These are phyloP conservation scores for Spinus pinus DNA, from an alignment of 2,797 vertebrate genomes.

Conservation along the genomic window DNA sequence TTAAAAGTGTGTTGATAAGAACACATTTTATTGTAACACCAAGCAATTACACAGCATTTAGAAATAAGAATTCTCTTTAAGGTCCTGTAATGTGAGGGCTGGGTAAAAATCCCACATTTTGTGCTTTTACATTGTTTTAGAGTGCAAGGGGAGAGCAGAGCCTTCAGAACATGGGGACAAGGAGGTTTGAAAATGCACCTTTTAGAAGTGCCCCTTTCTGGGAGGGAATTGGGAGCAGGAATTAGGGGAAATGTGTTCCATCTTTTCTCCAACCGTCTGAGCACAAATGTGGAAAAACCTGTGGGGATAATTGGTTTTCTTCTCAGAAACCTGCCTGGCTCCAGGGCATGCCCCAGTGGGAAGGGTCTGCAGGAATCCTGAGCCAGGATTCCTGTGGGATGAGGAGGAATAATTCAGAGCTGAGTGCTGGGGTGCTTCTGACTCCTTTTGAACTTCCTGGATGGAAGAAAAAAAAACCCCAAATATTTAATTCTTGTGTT, in stretches of 20 bases:
- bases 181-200: neutral
- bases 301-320: neutral
- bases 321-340: neutral
- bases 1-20: neutral
- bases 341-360: neutral
- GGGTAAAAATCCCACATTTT: neutral
- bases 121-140: neutral
- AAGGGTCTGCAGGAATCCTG: neutral
- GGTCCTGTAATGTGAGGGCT: neutral
- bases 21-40: neutral
- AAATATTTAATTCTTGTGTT: neutral
- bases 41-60: neutral
- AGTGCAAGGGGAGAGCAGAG: neutral
- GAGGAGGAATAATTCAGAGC: neutral
- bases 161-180: neutral
- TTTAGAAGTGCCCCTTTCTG: neutral
- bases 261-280: neutral
- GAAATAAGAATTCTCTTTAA: neutral
- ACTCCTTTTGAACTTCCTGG: neutral
- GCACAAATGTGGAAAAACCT: neutral
- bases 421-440: neutral
- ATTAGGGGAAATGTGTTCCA: neutral
- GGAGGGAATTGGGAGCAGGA: neutral
- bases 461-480: neutral
- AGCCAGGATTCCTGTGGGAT: fast-evolving